phyloP scores from a whole-genome alignment of 2,888 invertebrate species.

The Autographa pulchrina region DNA sequence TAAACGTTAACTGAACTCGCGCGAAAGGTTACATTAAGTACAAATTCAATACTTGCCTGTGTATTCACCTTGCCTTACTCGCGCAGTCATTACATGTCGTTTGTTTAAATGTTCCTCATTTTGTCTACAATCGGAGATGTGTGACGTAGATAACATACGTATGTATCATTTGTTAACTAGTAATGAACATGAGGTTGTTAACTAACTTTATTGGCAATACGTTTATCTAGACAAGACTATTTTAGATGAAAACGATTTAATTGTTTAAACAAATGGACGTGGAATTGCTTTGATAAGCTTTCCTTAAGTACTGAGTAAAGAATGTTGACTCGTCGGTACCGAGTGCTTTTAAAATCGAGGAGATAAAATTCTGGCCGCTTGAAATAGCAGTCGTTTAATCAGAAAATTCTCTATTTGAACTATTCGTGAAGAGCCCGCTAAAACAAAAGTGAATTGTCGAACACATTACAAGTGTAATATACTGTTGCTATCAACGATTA shows the following conservation, averaged over 20 bases:
- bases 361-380: conserved; percentile 44
- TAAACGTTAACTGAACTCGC: conserved; percentile 75
- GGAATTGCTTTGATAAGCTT: conserved; percentile 28
- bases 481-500: conserved; percentile 47
- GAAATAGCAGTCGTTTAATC: conserved; percentile 49
- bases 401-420: conserved; percentile 45
- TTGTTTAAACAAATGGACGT: conserved; percentile 30
- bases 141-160: conserved; percentile 57
- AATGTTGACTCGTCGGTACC: conserved; percentile 35
- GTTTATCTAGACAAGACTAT: conserved; percentile 45
- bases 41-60: conserved; percentile 81
- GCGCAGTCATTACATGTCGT: conserved; percentile 66
- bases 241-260: conserved; percentile 42
- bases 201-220: conserved; percentile 57
- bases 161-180: conserved; percentile 55
- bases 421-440: conserved; percentile 41
- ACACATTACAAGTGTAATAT: conserved; percentile 45
- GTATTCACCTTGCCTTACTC: conserved; percentile 61
- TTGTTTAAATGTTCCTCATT: conserved; percentile 64
- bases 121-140: conserved; percentile 61
- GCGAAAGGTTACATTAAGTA: conserved; percentile 81
- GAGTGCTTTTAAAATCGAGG: conserved; percentile 47
- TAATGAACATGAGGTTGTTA: conserved; percentile 51
- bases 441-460: conserved; percentile 41
- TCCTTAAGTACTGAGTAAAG: conserved; percentile 12